Evolutionary conservation across 2,888 invertebrate genomes (phyloP), one percentile per base, ranked within the genome.

Genomic region (Hirtodrosophila confusa): DNA sequence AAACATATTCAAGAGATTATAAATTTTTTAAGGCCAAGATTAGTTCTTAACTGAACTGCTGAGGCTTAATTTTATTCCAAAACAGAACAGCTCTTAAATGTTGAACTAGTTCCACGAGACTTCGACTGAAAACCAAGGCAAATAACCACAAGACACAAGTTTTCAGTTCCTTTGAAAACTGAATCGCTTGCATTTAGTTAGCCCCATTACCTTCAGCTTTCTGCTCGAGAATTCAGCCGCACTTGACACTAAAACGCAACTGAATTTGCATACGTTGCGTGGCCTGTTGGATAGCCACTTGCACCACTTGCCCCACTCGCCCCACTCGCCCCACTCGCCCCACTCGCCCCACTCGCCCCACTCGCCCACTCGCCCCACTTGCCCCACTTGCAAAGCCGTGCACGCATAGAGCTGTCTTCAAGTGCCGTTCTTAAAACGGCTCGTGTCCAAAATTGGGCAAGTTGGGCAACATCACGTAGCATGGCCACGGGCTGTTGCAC

Each of bases 401-500:
- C 56, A 45, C 49, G 37, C 64, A 63, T 49, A 40, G 23, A 40
- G 53, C 47, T 24, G 56, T 63, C 78, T 64, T 74, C 55, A 78
- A 76, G 79, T 78, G 63, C 37, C 40, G 50, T 53, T 70, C 64
- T 48, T 43, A 53, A 63, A 70, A 50, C 36, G 43, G 40, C 65
- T 65, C 58, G 56, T 84, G 69, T 60, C 69, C 75, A 78, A 80
- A 86, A 75, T 86, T 86, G 78, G 78, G 61, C 78, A 80, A 69
- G 62, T 80, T 67, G 61, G 69, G 68, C 85, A 84, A 75, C 75
- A 66, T 71, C 80, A 86, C 80, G 80, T 80, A 80, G 73, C 66
- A 39, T 31, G 40, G 48, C n/a, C 9, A 24, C 17, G 3, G 11
- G 3, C n/a, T 35, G 29, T 36, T 12, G 2, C 17, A 17, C 17